A percentile compares a stretch with the other conserved stretches of the same genome.
phyloP scores from a whole-genome alignment of 2,113 vertebrate species.

The Phycodurus eques region DNA sequence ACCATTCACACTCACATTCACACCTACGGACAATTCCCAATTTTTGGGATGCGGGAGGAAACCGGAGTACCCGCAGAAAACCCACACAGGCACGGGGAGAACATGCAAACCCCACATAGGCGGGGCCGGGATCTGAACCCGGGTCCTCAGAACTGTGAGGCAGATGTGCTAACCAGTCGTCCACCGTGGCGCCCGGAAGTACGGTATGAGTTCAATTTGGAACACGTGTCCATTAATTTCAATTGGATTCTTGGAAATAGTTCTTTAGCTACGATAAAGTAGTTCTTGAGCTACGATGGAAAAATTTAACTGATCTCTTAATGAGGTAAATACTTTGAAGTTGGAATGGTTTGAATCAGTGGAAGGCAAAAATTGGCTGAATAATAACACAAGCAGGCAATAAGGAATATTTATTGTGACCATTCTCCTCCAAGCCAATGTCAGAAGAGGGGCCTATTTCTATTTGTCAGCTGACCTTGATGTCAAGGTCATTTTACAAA shows the following conservation, averaged over 20 bases:
- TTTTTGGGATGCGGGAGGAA: no score
- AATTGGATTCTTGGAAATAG: background rate
- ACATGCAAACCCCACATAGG: no score
- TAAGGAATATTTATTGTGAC: background rate
- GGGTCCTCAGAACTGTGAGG: no score
- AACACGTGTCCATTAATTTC: background rate
- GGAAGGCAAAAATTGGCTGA: background rate
- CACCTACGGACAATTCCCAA: no score
- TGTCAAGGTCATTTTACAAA: conserved; percentile 33
- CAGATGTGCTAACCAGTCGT: no score
- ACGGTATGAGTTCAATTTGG: background rate
- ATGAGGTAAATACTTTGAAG: background rate
- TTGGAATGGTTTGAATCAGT: background rate
- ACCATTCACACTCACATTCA: no score
- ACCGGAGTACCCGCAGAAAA: no score
- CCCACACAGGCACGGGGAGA: no score
- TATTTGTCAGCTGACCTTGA: conserved; percentile 59
- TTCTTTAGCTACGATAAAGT: no score
- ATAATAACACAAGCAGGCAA: background rate
- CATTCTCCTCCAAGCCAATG: conserved; percentile 1
- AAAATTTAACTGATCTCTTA: background rate
- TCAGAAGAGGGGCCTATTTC: conserved; percentile 40
- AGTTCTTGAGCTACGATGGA: no score
- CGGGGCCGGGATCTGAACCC: no score
- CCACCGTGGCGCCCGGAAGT: no score